phyloP scores from a whole-genome alignment of 2,888 invertebrate genomes.

The Tenthredo amoena region DNA sequence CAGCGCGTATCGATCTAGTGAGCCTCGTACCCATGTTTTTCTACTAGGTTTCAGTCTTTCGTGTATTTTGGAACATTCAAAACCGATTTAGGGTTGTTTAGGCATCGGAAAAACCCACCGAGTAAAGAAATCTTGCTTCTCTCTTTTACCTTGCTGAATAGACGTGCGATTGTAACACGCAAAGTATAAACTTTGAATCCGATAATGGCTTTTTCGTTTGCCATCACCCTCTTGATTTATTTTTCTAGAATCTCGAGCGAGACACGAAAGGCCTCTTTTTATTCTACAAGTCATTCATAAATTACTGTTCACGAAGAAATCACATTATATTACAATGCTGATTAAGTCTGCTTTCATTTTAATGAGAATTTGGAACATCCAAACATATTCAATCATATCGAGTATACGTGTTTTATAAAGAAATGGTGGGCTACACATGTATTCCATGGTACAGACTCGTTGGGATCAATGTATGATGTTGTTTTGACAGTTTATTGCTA shows the following conservation, averaged over 20 bases:
- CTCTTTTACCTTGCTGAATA: background rate
- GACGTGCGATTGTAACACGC: constrained; percentile 7
- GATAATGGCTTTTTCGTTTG: constrained; percentile 25
- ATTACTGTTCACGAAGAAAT: background rate
- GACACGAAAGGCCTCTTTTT: background rate
- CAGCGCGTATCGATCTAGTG: constrained; percentile 15
- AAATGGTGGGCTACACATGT: no score
- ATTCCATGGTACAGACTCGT: background rate
- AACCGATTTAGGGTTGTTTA: constrained; percentile 40
- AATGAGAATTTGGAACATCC: background rate
- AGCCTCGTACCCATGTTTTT: constrained; percentile 23
- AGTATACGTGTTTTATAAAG: background rate
- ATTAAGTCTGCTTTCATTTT: background rate
- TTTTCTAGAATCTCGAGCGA: background rate
- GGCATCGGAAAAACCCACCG: constrained; percentile 10
- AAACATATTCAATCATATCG: background rate
- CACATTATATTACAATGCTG: background rate
- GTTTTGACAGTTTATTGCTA: background rate
- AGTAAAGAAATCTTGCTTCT: background rate
- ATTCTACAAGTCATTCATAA: background rate
- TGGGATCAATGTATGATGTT: background rate
- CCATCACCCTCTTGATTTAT: background rate
- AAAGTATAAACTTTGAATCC: constrained; percentile 13
- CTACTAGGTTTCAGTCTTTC: constrained; percentile 25
- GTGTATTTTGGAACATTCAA: constrained; percentile 39